Conservation (phyloP, 2,888 invertebrate species). For the Morinoia aosen region DNA sequence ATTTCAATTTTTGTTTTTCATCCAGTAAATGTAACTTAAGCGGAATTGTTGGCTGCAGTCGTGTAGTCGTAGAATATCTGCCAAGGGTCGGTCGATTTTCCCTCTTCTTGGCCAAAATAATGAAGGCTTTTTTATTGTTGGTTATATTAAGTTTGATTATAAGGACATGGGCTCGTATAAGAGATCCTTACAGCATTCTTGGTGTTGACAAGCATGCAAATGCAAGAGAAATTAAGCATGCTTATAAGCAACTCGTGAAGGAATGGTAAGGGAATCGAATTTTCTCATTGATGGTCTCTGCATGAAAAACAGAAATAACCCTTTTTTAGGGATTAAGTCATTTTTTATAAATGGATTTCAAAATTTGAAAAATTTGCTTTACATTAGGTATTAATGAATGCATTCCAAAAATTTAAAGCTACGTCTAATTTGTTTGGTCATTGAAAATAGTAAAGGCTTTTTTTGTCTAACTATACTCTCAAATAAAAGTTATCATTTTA, state of each 20-base stretch:
- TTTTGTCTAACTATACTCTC: too few species aligned
- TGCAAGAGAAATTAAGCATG: conserved; percentile 86
- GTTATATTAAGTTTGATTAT: not conserved
- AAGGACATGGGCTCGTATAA: conserved; percentile 29
- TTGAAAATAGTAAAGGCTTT: too few species aligned
- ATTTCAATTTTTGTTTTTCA: not conserved
- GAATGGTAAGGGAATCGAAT: conserved; percentile 80
- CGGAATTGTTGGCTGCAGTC: not conserved
- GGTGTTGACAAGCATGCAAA: conserved; percentile 83
- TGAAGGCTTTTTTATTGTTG: not conserved
- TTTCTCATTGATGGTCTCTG: conserved; percentile 67
- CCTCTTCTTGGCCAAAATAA: not conserved
- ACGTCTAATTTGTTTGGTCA: too few species aligned
- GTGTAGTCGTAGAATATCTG: too few species aligned
- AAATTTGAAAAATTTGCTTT: too few species aligned
- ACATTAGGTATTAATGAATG: too few species aligned
- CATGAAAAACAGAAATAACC: not conserved
- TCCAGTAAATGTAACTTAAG: not conserved
- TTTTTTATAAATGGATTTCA: too few species aligned
- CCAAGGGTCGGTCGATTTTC: too few species aligned
- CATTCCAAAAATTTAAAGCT: too few species aligned
- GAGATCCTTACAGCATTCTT: conserved; percentile 87
- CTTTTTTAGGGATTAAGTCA: too few species aligned
- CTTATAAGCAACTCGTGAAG: conserved; percentile 90
- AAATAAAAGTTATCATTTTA: too few species aligned